A percentile compares a stretch with the other conserved stretches of the same genome.
phyloP scores from a whole-genome alignment of 2,113 vertebrate genomes.

The Macquaria australasica region DNA sequence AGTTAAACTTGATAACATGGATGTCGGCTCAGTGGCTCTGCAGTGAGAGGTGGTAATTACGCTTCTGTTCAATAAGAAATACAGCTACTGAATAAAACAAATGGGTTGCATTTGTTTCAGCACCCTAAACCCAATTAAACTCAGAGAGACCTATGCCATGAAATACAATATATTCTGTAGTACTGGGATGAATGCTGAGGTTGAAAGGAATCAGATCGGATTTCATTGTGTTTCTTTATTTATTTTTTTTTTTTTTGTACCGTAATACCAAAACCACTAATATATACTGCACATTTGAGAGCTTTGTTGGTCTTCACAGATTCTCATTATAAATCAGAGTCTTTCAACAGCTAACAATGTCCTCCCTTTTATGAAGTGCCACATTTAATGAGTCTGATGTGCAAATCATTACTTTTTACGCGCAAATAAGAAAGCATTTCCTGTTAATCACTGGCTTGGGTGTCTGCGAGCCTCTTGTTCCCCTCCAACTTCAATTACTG shows the following conservation, averaged over 20 bases:
- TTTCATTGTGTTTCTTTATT: not conserved
- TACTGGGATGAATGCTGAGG: not conserved
- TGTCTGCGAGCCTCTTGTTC: constrained; percentile 13
- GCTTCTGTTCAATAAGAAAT: constrained; percentile 39
- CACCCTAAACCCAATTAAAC: constrained; percentile 12
- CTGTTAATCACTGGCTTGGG: constrained; percentile 23
- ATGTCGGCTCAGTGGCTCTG: constrained; percentile 41
- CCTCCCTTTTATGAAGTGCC: not conserved
- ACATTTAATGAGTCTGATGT: constrained; percentile 34
- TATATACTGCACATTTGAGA: not conserved
- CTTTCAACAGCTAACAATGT: constrained; percentile 9
- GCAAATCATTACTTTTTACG: constrained; percentile 37
- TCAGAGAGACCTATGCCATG: constrained; percentile 5
- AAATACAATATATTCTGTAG: constrained; percentile 24
- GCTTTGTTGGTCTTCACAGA: constrained; percentile 5
- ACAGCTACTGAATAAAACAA: constrained; percentile 49
- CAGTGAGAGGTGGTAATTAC: constrained; percentile 49
- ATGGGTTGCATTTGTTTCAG: constrained; percentile 18
- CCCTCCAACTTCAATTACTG: constrained; percentile 29
- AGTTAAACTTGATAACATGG: constrained; percentile 32
- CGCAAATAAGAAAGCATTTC: constrained; percentile 23
- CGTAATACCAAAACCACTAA: not conserved
- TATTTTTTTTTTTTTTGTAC: constrained; percentile 4
- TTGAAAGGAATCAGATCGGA: not conserved
- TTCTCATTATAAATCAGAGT: constrained; percentile 4